A percentile compares a stretch with the other conserved stretches of the same genome.
Conservation (phyloP, 2,797 vertebrate species). For the Manis javanica region DNA sequence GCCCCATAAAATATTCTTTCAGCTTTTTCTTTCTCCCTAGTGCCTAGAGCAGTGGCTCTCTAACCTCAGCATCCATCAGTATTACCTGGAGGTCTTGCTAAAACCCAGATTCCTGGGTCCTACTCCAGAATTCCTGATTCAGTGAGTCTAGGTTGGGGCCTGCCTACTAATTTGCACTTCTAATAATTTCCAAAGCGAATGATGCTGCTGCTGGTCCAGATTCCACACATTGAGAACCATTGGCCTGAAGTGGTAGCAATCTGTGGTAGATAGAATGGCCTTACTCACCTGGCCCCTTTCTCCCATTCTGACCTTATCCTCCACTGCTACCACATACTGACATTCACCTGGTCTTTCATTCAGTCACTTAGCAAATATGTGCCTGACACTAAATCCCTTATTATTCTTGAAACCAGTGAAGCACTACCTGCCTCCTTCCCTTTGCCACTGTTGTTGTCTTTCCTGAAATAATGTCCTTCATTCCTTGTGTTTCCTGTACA, state of each 20-base stretch:
- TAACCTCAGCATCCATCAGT: neutral
- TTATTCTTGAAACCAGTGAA: neutral
- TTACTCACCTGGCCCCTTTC: neutral
- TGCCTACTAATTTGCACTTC: neutral
- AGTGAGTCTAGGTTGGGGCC: neutral
- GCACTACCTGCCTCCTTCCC: neutral
- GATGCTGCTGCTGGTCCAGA: neutral
- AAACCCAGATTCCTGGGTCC: neutral
- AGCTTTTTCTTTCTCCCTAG: neutral
- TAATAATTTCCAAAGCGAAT: neutral
- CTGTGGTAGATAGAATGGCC: neutral
- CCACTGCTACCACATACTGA: neutral
- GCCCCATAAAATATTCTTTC: neutral
- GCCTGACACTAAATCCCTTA: neutral
- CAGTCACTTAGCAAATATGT: neutral
- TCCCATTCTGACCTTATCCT: neutral
- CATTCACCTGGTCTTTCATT: neutral
- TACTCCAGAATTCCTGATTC: neutral
- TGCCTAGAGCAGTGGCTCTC: neutral
- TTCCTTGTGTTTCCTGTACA: neutral
- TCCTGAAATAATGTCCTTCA: neutral
- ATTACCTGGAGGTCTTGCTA: neutral
- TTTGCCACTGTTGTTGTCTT: neutral
- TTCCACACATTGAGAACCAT: neutral
- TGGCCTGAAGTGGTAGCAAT: neutral